Conservation (phyloP, 2,797 vertebrate species). For the Eulemur coronatus region DNA sequence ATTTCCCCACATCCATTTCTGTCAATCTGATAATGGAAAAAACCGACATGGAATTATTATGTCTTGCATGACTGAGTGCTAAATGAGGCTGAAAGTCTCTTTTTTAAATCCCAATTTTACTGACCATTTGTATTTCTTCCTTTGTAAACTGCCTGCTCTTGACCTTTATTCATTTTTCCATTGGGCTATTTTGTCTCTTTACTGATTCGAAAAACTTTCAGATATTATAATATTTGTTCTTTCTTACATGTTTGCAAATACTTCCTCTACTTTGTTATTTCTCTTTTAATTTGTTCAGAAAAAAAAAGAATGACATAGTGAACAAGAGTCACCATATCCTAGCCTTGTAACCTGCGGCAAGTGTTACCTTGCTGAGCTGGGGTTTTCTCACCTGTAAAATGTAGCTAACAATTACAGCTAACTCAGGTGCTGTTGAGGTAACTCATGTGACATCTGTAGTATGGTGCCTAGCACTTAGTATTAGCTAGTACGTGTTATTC, state of each 20-base stretch:
- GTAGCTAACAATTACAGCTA: not conserved
- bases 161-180: not conserved
- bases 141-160: not conserved
- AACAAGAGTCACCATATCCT: not conserved
- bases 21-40: not conserved
- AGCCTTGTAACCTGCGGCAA: not conserved
- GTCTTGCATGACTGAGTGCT: not conserved
- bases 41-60: not conserved
- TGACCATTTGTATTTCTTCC: conserved; percentile 1
- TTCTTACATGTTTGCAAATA: not conserved
- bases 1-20: not conserved
- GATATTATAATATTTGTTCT: not conserved
- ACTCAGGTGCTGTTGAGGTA: not conserved
- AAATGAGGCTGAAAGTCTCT: not conserved
- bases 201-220: not conserved
- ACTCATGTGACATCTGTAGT: not conserved
- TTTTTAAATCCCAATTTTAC: not conserved
- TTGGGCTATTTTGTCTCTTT: not conserved
- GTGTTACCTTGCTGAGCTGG: not conserved
- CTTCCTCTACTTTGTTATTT: not conserved
- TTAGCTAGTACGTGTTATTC: not conserved
- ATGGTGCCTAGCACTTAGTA: not conserved
- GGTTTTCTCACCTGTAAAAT: not conserved
- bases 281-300: conserved; percentile 7
- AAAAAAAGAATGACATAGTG: not conserved